Evolutionary conservation across 2,888 invertebrate species (phyloP).

Genomic region (Drosophila basisetae): DNA sequence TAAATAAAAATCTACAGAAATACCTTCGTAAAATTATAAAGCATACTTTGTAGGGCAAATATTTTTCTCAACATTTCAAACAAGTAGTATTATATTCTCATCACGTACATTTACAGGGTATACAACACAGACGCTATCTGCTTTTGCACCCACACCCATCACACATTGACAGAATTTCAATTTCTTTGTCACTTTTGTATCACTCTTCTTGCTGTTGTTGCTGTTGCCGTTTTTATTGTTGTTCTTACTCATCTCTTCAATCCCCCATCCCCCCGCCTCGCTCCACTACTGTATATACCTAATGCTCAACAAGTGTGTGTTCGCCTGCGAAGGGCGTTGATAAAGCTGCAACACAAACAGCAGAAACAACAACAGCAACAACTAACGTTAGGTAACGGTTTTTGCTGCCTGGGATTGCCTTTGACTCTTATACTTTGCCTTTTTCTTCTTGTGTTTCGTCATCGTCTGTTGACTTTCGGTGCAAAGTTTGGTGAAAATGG

Average conservation of each 20-base stretch:
- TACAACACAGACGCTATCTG: constrained; percentile 3
- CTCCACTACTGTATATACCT: constrained; percentile 17
- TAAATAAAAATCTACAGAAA: neutral
- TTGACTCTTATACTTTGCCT: constrained; percentile 50
- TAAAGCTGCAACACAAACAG: constrained; percentile 62
- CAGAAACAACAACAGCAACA: constrained; percentile 28
- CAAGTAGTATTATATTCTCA: neutral
- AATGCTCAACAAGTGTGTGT: constrained; percentile 74
- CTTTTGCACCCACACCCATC: constrained; percentile 18
- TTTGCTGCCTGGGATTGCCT: constrained; percentile 35
- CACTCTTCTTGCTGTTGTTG: constrained; percentile 25
- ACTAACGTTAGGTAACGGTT: constrained; percentile 38
- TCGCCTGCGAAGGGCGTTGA: constrained; percentile 52
- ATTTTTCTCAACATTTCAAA: neutral
- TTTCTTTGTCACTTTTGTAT: constrained; percentile 72
- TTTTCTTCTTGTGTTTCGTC: neutral
- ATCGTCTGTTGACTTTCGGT: constrained; percentile 38
- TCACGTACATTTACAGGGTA: constrained; percentile 23
- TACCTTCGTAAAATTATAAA: neutral
- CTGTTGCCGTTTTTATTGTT: constrained; percentile 14
- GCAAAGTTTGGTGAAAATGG: constrained; percentile 71
- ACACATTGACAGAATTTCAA: constrained; percentile 68
- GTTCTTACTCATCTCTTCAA: constrained; percentile 25
- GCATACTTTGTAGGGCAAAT: neutral
- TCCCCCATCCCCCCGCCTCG: neutral